Evolutionary conservation across 1,140 invertebrate species (phyloP).

Genomic region (Micrasema minimum): DNA sequence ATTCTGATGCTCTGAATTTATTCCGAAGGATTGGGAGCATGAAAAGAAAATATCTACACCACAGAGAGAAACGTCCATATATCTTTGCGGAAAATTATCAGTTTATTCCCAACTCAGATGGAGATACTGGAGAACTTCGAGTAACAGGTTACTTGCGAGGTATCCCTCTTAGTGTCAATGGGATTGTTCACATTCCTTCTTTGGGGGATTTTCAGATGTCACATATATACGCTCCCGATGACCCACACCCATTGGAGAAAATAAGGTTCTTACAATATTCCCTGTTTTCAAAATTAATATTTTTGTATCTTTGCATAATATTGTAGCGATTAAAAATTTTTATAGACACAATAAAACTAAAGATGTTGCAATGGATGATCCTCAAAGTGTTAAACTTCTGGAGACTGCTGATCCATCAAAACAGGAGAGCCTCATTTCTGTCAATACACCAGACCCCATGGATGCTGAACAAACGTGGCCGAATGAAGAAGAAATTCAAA

Average conservation of each 20-base stretch:
- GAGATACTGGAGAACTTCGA: constrained; percentile 78
- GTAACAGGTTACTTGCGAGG: constrained; percentile 89
- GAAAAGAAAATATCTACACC: constrained; percentile 79
- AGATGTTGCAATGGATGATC: constrained; percentile 57
- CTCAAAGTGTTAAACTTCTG: constrained; percentile 63
- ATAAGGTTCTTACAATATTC: constrained; percentile 55
- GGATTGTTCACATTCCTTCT: constrained; percentile 89
- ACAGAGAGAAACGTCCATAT: constrained; percentile 82
- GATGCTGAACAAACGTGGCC: constrained; percentile 97
- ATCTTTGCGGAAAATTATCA: constrained; percentile 83
- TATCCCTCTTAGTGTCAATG: constrained; percentile 84
- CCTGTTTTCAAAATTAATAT: neutral
- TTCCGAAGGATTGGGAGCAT: constrained; percentile 83
- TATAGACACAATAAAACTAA: constrained; percentile 51
- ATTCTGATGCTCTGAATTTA: constrained; percentile 81
- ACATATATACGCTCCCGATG: constrained; percentile 78
- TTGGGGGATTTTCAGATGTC: constrained; percentile 93
- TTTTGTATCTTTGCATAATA: neutral
- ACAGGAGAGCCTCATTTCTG: constrained; percentile 81
- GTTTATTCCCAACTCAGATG: constrained; percentile 71
- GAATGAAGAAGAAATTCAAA: constrained; percentile 87
- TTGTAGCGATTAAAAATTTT: neutral
- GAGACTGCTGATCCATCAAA: constrained; percentile 74
- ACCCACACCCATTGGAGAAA: constrained; percentile 79
- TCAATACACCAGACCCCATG: constrained; percentile 90